Evolutionary conservation across 2,113 vertebrate genomes (phyloP).

Genomic region (Ovis aries): ARS-UI_Ramb_v3.0 NC_056080.1:102519001-102519500

Average conservation of each 20-base stretch:
- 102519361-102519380: background rate
- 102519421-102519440: background rate
- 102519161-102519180: background rate
- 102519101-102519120: constrained; percentile 13
- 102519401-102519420: background rate
- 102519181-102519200: background rate
- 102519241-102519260: background rate
- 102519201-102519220: background rate
- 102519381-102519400: background rate
- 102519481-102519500: background rate
- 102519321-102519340: background rate
- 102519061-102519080: background rate
- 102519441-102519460: background rate
- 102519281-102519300: background rate
- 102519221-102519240: background rate
- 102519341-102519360: background rate
- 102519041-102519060: constrained; percentile 15
- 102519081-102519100: background rate
- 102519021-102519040: background rate
- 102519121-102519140: background rate
- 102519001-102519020: background rate
- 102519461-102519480: background rate
- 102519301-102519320: background rate
- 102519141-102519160: background rate
- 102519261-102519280: background rate